Conservation (phyloP, 92 coral and sea anemone genomes). For the Parazoanthus darwini region DNA sequence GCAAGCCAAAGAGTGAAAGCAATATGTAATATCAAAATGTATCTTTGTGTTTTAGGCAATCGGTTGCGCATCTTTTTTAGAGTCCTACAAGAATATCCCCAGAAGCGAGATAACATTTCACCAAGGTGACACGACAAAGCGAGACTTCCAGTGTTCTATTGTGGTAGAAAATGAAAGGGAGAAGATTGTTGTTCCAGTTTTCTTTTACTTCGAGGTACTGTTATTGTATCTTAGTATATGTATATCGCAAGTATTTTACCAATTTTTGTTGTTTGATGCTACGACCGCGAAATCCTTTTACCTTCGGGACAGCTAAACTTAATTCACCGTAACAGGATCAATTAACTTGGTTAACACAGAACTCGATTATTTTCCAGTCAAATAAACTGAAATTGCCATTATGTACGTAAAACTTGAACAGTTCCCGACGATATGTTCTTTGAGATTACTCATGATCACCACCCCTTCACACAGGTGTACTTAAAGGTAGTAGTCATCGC, state of each 20-base stretch:
- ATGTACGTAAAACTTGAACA: too few relatives aligned
- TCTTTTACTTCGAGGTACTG: constrained; percentile 20
- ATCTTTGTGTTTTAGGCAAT: not conserved
- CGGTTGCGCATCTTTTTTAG: not conserved
- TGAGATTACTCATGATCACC: not conserved
- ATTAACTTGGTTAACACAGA: too few relatives aligned
- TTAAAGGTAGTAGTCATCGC: too few relatives aligned
- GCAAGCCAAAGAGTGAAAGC: too few relatives aligned
- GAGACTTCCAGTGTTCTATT: constrained; percentile 16
- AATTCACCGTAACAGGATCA: not conserved
- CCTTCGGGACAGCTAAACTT: not conserved
- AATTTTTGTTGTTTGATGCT: not conserved
- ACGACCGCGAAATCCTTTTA: not conserved
- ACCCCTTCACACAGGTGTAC: too few relatives aligned
- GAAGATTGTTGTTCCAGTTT: not conserved
- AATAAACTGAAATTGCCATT: too few relatives aligned
- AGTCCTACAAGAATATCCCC: constrained; percentile 23
- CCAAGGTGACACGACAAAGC: not conserved
- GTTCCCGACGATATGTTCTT: not conserved
- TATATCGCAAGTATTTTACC: not conserved
- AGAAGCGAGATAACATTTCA: not conserved
- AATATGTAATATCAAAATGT: not conserved
- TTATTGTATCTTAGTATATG: not conserved
- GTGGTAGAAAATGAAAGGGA: not conserved
- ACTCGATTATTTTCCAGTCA: not conserved